These are phyloP conservation scores for Cryptops parisi DNA, from an alignment of 2,888 invertebrate genomes.

Conservation along the genomic window DNA sequence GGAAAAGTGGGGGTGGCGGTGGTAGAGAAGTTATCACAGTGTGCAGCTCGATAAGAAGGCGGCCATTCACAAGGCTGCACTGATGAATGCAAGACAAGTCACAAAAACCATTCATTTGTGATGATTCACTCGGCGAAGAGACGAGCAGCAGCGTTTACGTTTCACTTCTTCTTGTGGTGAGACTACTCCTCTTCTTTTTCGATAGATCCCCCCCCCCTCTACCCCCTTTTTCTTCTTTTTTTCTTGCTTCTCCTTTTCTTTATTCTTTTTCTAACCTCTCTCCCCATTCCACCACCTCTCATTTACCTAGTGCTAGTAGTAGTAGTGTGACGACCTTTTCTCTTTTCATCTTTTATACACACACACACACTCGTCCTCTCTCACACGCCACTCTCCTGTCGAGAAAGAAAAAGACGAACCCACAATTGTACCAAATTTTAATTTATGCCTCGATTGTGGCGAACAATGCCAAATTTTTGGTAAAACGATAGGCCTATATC, in stretches of 20 bases:
- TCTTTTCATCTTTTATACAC: no score
- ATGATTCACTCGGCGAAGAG: slow-evolving; percentile 2
- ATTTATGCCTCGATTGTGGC: not conserved
- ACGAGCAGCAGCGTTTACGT: not conserved
- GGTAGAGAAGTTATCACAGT: not conserved
- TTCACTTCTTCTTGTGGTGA: not conserved
- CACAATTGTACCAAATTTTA: not conserved
- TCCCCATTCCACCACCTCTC: no score
- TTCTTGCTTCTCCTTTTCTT: not conserved
- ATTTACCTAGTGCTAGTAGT: no score
- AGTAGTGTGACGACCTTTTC: no score
- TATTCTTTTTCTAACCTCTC: not conserved
- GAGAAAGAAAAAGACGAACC: not conserved
- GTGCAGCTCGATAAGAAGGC: not conserved
- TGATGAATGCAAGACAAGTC: slow-evolving; percentile 6
- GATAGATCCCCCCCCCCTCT: not conserved
- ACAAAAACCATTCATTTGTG: slow-evolving; percentile 4
- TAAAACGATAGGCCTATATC: not conserved
- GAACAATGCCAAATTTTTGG: slow-evolving; percentile 2
- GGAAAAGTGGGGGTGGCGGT: no score
- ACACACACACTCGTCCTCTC: not conserved
- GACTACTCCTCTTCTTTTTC: not conserved
- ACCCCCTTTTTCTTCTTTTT: not conserved
- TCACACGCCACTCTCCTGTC: not conserved
- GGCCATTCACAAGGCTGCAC: not conserved